Conservation (phyloP, 2,888 invertebrate species). For the Thymelicus acteon region DNA sequence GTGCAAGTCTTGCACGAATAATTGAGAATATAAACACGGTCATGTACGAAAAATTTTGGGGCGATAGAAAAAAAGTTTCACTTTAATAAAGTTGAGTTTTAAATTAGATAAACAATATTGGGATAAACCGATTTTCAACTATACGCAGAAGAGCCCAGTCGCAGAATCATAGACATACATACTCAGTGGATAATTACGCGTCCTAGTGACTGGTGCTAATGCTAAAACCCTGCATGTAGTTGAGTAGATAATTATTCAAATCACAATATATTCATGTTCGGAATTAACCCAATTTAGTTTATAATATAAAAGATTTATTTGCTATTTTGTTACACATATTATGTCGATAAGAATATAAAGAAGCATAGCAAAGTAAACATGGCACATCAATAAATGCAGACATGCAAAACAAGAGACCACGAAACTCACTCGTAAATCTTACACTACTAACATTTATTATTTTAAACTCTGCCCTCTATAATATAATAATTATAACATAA, state of each 20-base stretch:
- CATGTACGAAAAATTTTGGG: no score
- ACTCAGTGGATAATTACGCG: no score
- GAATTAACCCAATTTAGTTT: not conserved
- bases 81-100: not conserved
- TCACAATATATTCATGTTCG: not conserved
- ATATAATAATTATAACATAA: no score
- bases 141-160: not conserved
- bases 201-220: no score
- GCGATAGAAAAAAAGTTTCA: no score
- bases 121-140: not conserved
- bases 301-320: not conserved
- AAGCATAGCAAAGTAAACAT: conserved; percentile 18
- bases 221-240: no score
- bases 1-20: no score
- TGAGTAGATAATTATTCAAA: no score
- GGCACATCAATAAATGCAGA: conserved; percentile 32
- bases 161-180: not conserved
- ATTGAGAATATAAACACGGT: no score
- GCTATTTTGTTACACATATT: conserved; percentile 8
- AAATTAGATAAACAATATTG: not conserved
- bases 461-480: not conserved
- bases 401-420: conserved; percentile 15
- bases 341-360: conserved; percentile 15
- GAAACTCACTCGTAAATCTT: conserved; percentile 13
- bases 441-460: not conserved